phyloP scores from a whole-genome alignment of 53 echinoderm and acorn worm genomes.

The Luidia sarsii region DNA sequence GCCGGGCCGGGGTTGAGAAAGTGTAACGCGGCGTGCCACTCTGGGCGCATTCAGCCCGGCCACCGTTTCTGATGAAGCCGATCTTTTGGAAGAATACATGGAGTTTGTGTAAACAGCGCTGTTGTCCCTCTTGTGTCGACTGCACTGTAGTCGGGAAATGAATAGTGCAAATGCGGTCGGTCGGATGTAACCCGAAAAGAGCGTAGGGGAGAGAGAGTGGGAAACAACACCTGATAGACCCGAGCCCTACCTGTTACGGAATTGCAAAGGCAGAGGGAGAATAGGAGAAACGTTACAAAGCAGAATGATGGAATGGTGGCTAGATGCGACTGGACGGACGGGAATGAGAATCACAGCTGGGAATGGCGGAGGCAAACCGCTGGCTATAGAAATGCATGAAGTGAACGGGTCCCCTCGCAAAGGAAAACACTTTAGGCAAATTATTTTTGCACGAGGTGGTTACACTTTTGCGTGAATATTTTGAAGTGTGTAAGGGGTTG shows the following conservation, averaged over 20 bases:
- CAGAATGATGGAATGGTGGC: conserved; percentile 29
- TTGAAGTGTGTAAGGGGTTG: too few relatives aligned
- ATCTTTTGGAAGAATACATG: neutral
- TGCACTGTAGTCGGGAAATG: conserved; percentile 16
- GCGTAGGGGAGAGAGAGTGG: too few relatives aligned
- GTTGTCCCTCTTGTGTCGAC: conserved; percentile 31
- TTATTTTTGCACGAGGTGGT: too few relatives aligned
- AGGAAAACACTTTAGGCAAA: neutral
- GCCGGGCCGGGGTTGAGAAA: neutral
- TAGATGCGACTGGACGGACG: conserved; percentile 8
- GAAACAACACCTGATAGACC: neutral
- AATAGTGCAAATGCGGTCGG: conserved; percentile 41
- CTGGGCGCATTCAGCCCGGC: too few relatives aligned
- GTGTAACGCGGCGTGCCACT: neutral
- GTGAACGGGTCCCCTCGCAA: neutral
- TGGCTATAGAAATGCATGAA: too few relatives aligned
- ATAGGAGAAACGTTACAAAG: conserved; percentile 4
- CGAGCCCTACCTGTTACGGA: conserved; percentile 12
- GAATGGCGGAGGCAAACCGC: neutral
- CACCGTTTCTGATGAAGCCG: neutral
- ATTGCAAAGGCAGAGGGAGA: neutral
- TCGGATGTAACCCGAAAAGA: neutral
- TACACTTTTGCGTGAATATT: too few relatives aligned
- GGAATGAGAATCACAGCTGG: conserved; percentile 23
- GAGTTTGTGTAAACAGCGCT: neutral